Percentiles rank a stretch among this genome's conserved stretches.
Evolutionary conservation across 1,140 invertebrate genomes (phyloP).

Genomic region (Carcinoscorpius rotundicauda): DNA sequence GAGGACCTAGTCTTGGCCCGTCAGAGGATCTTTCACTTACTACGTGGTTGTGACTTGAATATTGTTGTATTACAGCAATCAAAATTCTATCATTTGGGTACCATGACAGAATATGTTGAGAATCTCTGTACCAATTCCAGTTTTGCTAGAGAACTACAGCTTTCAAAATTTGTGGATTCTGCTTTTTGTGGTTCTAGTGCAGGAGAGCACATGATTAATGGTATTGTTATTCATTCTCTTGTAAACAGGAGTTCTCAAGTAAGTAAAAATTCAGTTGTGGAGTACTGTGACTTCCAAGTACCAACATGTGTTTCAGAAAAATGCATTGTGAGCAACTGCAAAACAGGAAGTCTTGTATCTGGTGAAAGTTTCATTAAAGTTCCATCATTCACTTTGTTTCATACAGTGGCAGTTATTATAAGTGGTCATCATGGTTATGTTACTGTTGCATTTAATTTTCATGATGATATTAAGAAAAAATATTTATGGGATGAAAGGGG

Average conservation of each 20-base stretch:
- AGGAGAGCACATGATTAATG: slow-evolving; percentile 9
- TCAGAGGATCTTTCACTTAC: slow-evolving; percentile 25
- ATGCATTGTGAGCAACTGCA: slow-evolving; percentile 35
- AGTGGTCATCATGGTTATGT: slow-evolving; percentile 26
- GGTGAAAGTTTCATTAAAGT: slow-evolving; percentile 20
- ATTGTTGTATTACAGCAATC: slow-evolving; percentile 35
- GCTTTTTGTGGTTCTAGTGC: background rate
- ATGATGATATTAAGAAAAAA: slow-evolving; percentile 34
- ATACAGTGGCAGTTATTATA: slow-evolving; percentile 31
- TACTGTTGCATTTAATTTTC: slow-evolving; percentile 32
- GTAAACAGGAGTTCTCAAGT: slow-evolving; percentile 10
- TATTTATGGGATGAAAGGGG: slow-evolving; percentile 8
- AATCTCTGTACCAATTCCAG: slow-evolving; percentile 28
- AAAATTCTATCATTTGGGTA: slow-evolving; percentile 39
- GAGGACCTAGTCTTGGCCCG: slow-evolving; percentile 23
- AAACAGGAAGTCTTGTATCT: slow-evolving; percentile 9
- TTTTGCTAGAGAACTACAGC: slow-evolving; percentile 28
- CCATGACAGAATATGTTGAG: slow-evolving; percentile 35
- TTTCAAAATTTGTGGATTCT: slow-evolving; percentile 10
- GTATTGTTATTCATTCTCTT: slow-evolving; percentile 15
- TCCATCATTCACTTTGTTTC: slow-evolving; percentile 31
- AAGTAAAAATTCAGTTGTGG: slow-evolving; percentile 27
- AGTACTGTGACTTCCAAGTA: slow-evolving; percentile 33
- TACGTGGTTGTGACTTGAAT: slow-evolving; percentile 28
- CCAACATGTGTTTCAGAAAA: slow-evolving; percentile 28